Evolutionary conservation across 2,113 vertebrate genomes (phyloP).

Genomic region (Nymphicus hollandicus): DNA sequence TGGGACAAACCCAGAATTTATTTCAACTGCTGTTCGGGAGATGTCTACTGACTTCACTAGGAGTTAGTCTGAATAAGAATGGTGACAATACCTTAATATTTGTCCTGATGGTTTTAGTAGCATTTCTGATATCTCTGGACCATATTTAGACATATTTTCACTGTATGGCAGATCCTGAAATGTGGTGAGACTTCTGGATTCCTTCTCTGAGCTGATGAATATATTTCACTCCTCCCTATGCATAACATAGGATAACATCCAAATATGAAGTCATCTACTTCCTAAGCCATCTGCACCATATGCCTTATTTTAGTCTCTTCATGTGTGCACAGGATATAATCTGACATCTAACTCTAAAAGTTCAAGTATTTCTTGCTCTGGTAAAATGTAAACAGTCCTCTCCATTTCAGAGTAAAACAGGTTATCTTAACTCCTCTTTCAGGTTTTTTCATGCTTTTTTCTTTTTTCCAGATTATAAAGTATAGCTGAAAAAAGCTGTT

Average conservation of each 20-base stretch:
- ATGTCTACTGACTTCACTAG: not conserved
- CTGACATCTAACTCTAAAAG: not conserved
- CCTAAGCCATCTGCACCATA: not conserved
- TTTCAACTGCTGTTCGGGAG: not conserved
- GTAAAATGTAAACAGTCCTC: not conserved
- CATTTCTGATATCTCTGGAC: not conserved
- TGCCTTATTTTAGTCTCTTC: conserved; percentile 10
- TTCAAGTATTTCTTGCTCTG: conserved; percentile 17
- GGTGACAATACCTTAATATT: not conserved
- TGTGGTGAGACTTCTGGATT: not conserved
- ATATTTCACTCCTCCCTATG: not conserved
- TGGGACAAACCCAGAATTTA: not conserved
- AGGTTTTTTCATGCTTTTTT: not conserved
- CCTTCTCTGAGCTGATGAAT: not conserved
- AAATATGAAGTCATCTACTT: conserved; percentile 18
- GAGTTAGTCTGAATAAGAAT: not conserved
- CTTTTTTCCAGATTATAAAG: not conserved
- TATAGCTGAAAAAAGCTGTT: not conserved
- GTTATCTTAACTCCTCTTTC: not conserved
- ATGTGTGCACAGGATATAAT: not conserved
- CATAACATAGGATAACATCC: not conserved
- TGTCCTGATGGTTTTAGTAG: not conserved
- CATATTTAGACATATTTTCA: conserved; percentile 11
- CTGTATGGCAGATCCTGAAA: not conserved
- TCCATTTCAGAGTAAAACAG: not conserved